Evolutionary conservation across 2,888 invertebrate species (phyloP), one percentile per base, ranked within the genome.

Genomic region (Plebejus melissa): DNA sequence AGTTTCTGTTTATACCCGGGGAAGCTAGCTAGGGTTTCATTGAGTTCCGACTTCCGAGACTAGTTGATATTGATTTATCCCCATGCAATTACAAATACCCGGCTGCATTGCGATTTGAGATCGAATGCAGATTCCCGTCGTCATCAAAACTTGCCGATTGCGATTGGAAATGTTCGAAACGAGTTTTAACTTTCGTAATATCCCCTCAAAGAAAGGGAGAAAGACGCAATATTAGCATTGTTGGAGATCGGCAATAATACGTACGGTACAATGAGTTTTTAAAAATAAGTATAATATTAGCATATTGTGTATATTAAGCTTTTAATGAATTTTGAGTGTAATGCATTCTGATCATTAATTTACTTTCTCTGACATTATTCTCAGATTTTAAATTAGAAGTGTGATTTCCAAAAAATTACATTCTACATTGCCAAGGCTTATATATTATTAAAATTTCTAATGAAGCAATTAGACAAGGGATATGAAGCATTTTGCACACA

Each of bases 21-120:
- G 65, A 65, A 65, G 32, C 32, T 65, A 65, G 65, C 65, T 32
- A 65, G 46, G 22, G 50, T 46, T 71, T 13, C 72, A 46, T 50
- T 46, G 50, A 72, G 54, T 46, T 72, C 54, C 72, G 54, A 50
- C 54, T 46, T 72, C 54, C 72, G 54, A 50, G 72, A 28, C 72
- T 72, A 72, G 28, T 54, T 71, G n/a, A 71, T 72, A 72, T 72
- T 72, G 72, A 72, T 54, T 72, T 46, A 28, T 46, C 71, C 28
- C 71, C 71, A 22, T 72, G 50, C 46, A 46, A 46, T 32, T 28
- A 50, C 32, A 70, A 38, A 41, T 41, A 9, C 11, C 50, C 72
- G 46, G 54, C 50, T 72, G 50, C 72, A 72, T 28, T 72, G 72
- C 72, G 32, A 36, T 54, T 28, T 72, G 72, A 54, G 32, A 36